Evolutionary conservation across 2,797 vertebrate species (phyloP).

Genomic region (Anguilla marmorata): DNA sequence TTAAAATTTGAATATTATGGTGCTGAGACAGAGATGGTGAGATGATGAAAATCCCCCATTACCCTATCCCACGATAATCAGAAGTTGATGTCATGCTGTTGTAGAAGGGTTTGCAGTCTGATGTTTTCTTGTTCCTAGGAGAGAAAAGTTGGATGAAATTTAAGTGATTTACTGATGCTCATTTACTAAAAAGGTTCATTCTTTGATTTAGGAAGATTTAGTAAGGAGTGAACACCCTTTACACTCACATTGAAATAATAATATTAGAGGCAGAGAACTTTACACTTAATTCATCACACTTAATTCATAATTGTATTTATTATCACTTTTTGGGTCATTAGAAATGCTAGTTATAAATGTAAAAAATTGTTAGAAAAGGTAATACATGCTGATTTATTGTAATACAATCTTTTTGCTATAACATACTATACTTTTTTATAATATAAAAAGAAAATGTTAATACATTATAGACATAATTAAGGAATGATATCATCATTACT

Average conservation of each 20-base stretch:
- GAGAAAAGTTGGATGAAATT: not conserved
- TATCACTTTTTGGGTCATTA: not conserved
- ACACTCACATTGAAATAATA: not conserved
- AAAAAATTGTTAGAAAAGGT: not conserved
- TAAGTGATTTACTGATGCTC: not conserved
- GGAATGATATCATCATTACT: not conserved
- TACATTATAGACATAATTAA: not conserved
- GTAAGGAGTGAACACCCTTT: not conserved
- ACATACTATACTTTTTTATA: not conserved
- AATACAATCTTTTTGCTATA: not conserved
- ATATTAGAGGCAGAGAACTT: not conserved
- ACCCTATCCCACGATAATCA: conserved; percentile 34
- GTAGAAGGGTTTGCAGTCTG: conserved; percentile 76
- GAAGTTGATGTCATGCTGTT: conserved; percentile 68
- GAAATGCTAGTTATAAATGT: not conserved
- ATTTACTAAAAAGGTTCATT: not conserved
- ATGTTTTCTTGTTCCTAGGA: conserved; percentile 84
- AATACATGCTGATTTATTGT: not conserved
- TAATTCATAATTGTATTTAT: too few relatives aligned
- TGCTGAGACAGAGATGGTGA: not conserved
- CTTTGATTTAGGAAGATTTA: not conserved
- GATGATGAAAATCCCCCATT: conserved; percentile 9
- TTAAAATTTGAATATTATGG: not conserved
- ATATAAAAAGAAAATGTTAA: not conserved
- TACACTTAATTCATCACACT: not conserved